A percentile compares a stretch with the other conserved stretches of the same genome.
phyloP scores from a whole-genome alignment of 2,888 invertebrate species.

The Zele albiditarsus region DNA sequence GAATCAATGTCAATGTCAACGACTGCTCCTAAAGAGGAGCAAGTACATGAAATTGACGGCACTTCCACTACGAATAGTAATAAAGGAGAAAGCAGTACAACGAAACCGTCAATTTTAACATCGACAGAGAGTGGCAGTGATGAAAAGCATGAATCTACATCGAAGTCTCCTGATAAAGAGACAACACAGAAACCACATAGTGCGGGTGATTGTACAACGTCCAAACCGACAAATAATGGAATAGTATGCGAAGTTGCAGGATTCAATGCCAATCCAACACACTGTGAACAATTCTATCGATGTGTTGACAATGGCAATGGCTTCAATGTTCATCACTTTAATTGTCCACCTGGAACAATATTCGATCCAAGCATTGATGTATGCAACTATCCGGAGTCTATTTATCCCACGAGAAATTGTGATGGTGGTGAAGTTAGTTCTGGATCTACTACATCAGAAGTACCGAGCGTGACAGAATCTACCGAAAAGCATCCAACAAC shows the following conservation, averaged over 20 bases:
- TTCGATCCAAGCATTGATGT: conserved; percentile 81
- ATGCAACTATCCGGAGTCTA: conserved; percentile 81
- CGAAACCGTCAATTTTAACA: neutral
- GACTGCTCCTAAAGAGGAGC: conserved; percentile 18
- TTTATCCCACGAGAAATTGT: conserved; percentile 75
- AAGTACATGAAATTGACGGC: neutral
- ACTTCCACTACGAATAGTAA: conserved; percentile 9
- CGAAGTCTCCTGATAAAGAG: conserved; percentile 9
- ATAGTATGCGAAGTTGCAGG: conserved; percentile 76
- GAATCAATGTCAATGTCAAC: conserved; percentile 28
- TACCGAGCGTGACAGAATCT: neutral
- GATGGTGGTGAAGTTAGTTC: conserved; percentile 7
- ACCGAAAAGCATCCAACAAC: conserved; percentile 27
- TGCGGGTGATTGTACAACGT: conserved; percentile 51
- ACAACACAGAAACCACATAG: conserved; percentile 13
- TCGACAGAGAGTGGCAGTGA: conserved; percentile 40
- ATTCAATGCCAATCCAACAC: conserved; percentile 77
- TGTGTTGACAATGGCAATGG: conserved; percentile 79
- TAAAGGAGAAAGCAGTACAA: conserved; percentile 21
- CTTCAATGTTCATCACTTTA: conserved; percentile 80
- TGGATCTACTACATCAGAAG: conserved; percentile 12
- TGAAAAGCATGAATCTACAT: conserved; percentile 26
- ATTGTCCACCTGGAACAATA: conserved; percentile 82
- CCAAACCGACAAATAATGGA: conserved; percentile 56
- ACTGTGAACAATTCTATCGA: conserved; percentile 80